Conservation (phyloP, 1,140 invertebrate species). For the Aphis craccivora region DNA sequence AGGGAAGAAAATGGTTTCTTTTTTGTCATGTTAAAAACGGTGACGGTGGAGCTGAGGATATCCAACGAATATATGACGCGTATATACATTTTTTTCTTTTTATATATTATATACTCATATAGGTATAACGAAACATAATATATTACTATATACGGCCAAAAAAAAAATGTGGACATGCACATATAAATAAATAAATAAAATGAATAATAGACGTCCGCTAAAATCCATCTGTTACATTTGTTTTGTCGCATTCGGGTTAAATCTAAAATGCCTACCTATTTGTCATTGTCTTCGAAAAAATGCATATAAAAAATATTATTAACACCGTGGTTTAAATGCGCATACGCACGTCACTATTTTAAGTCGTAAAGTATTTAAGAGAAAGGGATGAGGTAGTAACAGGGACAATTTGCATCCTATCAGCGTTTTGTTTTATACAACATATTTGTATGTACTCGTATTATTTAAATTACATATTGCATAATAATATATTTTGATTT, state of each 20-base stretch:
- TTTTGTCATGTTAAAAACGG: neutral
- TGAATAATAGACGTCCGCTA: slow-evolving; percentile 1
- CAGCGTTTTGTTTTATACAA: too few species aligned
- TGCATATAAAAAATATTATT: neutral
- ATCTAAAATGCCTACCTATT: neutral
- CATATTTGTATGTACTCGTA: too few species aligned
- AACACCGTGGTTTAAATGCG: too few species aligned
- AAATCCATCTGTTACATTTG: slow-evolving; percentile 35
- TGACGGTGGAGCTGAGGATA: too few species aligned
- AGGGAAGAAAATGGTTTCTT: slow-evolving; percentile 3
- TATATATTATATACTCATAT: neutral
- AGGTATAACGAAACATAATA: neutral
- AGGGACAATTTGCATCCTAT: too few species aligned
- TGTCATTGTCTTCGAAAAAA: neutral
- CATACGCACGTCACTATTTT: too few species aligned
- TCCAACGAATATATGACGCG: neutral
- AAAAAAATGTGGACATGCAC: neutral
- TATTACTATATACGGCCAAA: neutral
- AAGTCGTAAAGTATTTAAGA: too few species aligned
- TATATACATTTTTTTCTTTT: neutral
- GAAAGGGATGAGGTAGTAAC: too few species aligned
- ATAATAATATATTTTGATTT: too few species aligned
- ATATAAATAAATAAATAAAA: neutral
- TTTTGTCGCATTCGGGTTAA: neutral
- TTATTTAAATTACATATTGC: too few species aligned